Evolutionary conservation across 1,140 invertebrate species (phyloP).

Genomic region (Heliconius himera): DNA sequence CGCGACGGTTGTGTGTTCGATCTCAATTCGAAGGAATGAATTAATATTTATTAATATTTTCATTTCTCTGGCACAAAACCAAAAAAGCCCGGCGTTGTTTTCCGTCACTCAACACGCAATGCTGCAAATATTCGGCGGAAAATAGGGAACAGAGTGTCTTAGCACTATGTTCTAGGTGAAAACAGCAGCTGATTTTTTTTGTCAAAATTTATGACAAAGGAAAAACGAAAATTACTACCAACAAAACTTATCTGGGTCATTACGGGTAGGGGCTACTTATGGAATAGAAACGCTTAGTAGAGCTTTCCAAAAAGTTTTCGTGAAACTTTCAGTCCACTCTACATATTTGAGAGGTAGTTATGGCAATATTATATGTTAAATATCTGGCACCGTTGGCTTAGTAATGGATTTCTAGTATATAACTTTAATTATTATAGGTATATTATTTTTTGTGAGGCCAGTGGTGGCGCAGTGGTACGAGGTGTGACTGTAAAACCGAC

Average conservation of each 20-base stretch:
- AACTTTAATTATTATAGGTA: not conserved
- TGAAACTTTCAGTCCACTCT: conserved; percentile 3
- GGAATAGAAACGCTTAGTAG: conserved; percentile 8
- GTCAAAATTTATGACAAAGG: not conserved
- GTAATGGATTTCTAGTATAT: not conserved
- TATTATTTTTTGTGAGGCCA: too few relatives aligned
- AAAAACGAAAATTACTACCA: conserved; percentile 3
- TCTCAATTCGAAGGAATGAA: too few relatives aligned
- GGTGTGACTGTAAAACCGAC: too few relatives aligned
- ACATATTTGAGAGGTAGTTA: conserved; percentile 9
- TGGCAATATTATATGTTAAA: conserved; percentile 11
- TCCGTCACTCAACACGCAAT: too few relatives aligned
- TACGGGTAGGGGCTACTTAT: conserved; percentile 3
- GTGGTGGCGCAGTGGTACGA: too few relatives aligned
- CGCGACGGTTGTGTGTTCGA: too few relatives aligned
- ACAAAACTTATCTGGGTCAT: conserved; percentile 2
- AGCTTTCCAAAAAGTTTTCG: conserved; percentile 8
- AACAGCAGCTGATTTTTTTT: not conserved
- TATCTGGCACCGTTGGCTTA: not conserved
- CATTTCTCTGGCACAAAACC: too few relatives aligned
- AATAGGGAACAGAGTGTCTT: too few relatives aligned
- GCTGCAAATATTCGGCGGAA: too few relatives aligned
- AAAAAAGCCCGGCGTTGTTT: too few relatives aligned
- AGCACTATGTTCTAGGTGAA: too few relatives aligned
- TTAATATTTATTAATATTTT: too few relatives aligned